Percentiles rank a stretch among this genome's conserved stretches.
phyloP scores from a whole-genome alignment of 2,888 invertebrate genomes.

The Eremobia ochroleuca region DNA sequence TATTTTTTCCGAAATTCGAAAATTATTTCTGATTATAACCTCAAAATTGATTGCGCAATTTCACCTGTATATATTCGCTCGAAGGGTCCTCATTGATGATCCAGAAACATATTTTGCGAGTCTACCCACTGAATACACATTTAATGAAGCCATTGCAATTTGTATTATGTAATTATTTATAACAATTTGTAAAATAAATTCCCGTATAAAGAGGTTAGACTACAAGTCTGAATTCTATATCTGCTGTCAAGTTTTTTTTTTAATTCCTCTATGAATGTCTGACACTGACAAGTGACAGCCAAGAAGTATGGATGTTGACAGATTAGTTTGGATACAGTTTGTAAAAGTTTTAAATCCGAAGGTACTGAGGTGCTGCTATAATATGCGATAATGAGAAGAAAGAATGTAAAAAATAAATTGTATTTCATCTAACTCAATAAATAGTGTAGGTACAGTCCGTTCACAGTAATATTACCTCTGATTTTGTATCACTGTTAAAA shows the following conservation, averaged over 20 bases:
- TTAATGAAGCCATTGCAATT: slow-evolving; percentile 88
- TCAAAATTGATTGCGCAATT: slow-evolving; percentile 85
- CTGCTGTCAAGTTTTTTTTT: slow-evolving; percentile 58
- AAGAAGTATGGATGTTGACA: slow-evolving; percentile 5
- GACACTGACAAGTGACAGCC: slow-evolving; percentile 42
- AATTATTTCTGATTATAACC: slow-evolving; percentile 73
- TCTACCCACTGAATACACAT: slow-evolving; percentile 87
- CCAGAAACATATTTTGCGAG: slow-evolving; percentile 88
- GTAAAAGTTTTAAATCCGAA: background rate
- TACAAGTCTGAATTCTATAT: slow-evolving; percentile 67
- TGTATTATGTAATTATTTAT: slow-evolving; percentile 63
- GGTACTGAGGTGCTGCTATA: too few relatives aligned
- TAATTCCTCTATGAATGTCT: background rate
- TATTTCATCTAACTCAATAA: background rate
- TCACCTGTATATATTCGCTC: slow-evolving; percentile 88
- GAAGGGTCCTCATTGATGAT: slow-evolving; percentile 83
- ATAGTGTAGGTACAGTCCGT: background rate
- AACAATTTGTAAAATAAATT: slow-evolving; percentile 59
- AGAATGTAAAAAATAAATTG: background rate
- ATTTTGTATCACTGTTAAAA: background rate
- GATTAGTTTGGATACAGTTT: slow-evolving; percentile 21
- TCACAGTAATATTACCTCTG: background rate
- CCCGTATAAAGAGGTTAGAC: slow-evolving; percentile 77
- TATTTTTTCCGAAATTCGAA: slow-evolving; percentile 39
- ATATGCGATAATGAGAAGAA: background rate